A percentile compares a stretch with the other conserved stretches of the same genome.
Evolutionary conservation across 2,888 invertebrate genomes (phyloP).

Genomic region (Minunthozetes semirufus): DNA sequence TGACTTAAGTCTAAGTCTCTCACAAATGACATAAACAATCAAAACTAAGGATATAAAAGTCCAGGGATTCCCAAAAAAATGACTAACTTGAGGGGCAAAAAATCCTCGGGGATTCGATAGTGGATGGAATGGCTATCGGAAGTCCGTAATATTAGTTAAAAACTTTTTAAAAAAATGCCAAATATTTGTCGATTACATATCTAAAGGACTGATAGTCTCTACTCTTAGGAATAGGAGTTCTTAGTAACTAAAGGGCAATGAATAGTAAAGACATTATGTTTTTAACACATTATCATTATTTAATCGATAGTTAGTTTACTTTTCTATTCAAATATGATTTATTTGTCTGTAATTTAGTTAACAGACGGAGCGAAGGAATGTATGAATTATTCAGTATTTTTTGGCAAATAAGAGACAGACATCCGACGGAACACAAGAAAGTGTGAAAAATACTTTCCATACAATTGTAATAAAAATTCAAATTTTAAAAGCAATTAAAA

Average conservation of each 20-base stretch:
- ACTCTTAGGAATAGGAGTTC: not conserved
- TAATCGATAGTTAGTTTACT: not conserved
- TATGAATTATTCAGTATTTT: not conserved
- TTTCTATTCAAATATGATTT: not conserved
- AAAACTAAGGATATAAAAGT: not conserved
- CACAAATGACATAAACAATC: constrained; percentile 3
- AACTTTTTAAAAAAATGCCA: too few relatives aligned
- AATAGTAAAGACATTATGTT: not conserved
- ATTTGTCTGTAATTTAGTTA: not conserved
- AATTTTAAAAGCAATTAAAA: too few relatives aligned
- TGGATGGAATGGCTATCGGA: too few relatives aligned
- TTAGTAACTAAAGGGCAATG: not conserved
- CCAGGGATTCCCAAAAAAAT: not conserved
- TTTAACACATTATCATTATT: constrained; percentile 4
- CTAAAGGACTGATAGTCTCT: too few relatives aligned
- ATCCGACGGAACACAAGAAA: not conserved
- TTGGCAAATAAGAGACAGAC: not conserved
- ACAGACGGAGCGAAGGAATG: not conserved
- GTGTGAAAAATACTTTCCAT: not conserved
- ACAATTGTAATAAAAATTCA: too few relatives aligned
- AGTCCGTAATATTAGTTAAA: too few relatives aligned
- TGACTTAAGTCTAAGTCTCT: constrained; percentile 15
- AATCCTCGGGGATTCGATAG: too few relatives aligned
- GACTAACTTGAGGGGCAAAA: too few relatives aligned
- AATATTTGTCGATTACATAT: too few relatives aligned